Evolutionary conservation across 2,113 vertebrate species (phyloP).

Genomic region (Ciconia stormi): DNA sequence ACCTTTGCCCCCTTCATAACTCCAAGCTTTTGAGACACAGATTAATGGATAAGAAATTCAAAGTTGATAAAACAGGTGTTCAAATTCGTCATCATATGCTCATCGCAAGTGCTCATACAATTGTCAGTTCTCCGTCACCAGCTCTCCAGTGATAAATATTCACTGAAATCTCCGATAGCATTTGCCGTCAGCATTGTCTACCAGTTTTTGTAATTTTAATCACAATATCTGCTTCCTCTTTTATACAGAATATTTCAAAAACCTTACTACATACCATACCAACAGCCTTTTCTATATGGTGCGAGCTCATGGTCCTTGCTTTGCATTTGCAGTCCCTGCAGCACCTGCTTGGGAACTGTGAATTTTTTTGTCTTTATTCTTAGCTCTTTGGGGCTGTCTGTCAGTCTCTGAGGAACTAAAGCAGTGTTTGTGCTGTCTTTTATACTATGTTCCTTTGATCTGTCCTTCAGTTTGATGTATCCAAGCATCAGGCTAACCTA

Average conservation of each 20-base stretch:
- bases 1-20: background rate
- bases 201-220: background rate
- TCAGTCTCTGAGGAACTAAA: background rate
- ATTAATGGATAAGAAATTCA: background rate
- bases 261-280: background rate
- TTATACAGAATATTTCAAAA: background rate
- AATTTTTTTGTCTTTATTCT: background rate
- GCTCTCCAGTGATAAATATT: background rate
- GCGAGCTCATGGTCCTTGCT: background rate
- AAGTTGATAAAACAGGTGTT: background rate
- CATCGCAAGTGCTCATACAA: fast-evolving
- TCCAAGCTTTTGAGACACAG: background rate
- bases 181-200: background rate
- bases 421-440: background rate
- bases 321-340: background rate
- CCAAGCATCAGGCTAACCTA: background rate
- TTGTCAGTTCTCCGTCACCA: background rate
- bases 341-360: background rate
- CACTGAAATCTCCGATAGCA: background rate
- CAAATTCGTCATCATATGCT: background rate
- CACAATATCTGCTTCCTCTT: background rate
- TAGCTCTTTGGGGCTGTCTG: background rate
- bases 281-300: background rate
- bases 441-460: background rate
- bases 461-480: background rate